Conservation (phyloP, 1,140 invertebrate genomes). For the Venturia canescens region DNA sequence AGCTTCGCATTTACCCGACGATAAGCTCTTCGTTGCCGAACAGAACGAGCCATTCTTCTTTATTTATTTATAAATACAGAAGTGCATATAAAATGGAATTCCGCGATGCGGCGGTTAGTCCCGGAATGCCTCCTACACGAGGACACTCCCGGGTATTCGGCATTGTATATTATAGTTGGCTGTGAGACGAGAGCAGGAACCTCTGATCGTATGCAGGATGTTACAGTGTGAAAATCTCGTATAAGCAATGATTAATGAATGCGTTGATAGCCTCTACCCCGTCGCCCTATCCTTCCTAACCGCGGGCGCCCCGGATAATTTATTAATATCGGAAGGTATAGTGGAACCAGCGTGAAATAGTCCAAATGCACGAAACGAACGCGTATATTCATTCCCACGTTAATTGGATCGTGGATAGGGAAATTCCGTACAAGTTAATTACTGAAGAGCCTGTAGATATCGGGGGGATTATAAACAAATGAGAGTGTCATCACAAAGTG, state of each 20-base stretch:
- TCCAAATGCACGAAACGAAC: slow-evolving; percentile 49
- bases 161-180: not conserved
- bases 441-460: not conserved
- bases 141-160: not conserved
- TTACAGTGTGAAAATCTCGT: slow-evolving; percentile 38
- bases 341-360: slow-evolving; percentile 57
- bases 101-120: not conserved
- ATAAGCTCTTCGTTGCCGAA: too few relatives aligned
- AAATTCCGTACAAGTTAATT: not conserved
- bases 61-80: too few relatives aligned
- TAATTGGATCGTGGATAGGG: slow-evolving; percentile 11
- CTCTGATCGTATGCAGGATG: slow-evolving; percentile 6
- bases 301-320: slow-evolving; percentile 65
- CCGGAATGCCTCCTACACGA: not conserved
- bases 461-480: not conserved
- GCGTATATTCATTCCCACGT: slow-evolving; percentile 19
- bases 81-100: too few relatives aligned
- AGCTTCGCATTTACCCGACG: too few relatives aligned
- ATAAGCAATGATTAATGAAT: slow-evolving; percentile 68
- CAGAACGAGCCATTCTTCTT: too few relatives aligned
- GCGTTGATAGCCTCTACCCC: slow-evolving; percentile 62
- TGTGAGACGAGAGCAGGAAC: not conserved
- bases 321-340: slow-evolving; percentile 69
- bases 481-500: not conserved
- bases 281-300: slow-evolving; percentile 41